These are phyloP conservation scores for Apodemus speciosus DNA, from an alignment of 2,113 vertebrate species.

Conservation along the genomic window DNA sequence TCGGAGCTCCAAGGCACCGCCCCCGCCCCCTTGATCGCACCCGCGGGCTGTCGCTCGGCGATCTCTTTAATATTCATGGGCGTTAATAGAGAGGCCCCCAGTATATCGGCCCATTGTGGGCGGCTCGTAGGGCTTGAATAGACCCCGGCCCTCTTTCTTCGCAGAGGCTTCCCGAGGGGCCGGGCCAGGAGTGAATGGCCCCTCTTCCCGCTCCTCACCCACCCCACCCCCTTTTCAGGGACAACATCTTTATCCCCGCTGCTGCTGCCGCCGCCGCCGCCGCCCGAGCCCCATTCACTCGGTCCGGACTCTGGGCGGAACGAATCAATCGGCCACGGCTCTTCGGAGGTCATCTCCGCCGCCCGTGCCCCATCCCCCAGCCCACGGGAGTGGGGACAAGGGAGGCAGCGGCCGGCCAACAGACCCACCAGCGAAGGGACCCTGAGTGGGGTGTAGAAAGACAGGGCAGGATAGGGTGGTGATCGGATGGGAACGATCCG, in stretches of 20 bases:
- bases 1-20: neutral
- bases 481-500: neutral
- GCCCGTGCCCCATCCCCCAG: constrained; percentile 81
- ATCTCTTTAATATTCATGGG: constrained; percentile 98
- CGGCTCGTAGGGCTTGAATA: constrained; percentile 91
- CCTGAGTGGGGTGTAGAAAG: constrained; percentile 73
- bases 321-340: constrained; percentile 97
- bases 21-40: neutral
- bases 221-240: constrained; percentile 86
- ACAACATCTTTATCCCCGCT: constrained; percentile 98
- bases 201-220: constrained; percentile 76
- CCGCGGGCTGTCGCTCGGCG: constrained; percentile 66
- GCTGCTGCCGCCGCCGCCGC: constrained; percentile 82
- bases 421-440: constrained; percentile 76
- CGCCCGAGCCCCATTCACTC: constrained; percentile 90
- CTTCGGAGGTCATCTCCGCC: constrained; percentile 95
- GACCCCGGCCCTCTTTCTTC: constrained; percentile 89
- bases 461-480: constrained; percentile 22
- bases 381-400: neutral
- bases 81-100: constrained; percentile 93
- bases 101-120: constrained; percentile 94
- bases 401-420: neutral
- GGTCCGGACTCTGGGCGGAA: constrained; percentile 91
- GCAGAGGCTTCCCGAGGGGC: constrained; percentile 92
- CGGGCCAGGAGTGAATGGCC: constrained; percentile 93